Evolutionary conservation across 2,113 vertebrate species (phyloP).

Genomic region (Anthoscopus minutus): DNA sequence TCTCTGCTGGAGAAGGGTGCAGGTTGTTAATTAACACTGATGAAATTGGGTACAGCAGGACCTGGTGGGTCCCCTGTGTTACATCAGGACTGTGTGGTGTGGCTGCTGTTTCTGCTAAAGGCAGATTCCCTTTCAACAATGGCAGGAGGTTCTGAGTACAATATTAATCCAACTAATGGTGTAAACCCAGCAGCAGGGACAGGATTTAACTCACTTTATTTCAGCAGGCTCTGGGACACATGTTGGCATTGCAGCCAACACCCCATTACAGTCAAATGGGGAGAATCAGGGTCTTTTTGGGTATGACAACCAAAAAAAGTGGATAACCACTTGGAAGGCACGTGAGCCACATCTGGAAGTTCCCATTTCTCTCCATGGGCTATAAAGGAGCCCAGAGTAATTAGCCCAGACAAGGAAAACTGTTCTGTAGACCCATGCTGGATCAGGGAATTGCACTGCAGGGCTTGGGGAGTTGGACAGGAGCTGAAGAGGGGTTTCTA

Average conservation of each 20-base stretch:
- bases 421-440: not conserved
- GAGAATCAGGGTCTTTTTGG: not conserved
- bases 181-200: not conserved
- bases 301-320: not conserved
- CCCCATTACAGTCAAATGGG: not conserved
- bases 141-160: not conserved
- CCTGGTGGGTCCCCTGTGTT: not conserved
- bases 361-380: not conserved
- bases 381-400: not conserved
- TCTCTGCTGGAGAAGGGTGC: not conserved
- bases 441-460: not conserved
- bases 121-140: not conserved
- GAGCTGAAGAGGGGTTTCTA: not conserved
- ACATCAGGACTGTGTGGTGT: not conserved
- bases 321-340: not conserved
- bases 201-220: not conserved
- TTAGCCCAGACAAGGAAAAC: not conserved
- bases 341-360: not conserved
- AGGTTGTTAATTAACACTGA: not conserved
- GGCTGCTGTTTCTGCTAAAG: not conserved
- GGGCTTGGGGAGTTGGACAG: not conserved
- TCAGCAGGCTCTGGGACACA: not conserved
- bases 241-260: not conserved
- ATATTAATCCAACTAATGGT: not conserved
- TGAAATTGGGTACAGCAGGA: not conserved